Conservation (phyloP, 2,113 vertebrate genomes). For the Scopus umbretta region DNA sequence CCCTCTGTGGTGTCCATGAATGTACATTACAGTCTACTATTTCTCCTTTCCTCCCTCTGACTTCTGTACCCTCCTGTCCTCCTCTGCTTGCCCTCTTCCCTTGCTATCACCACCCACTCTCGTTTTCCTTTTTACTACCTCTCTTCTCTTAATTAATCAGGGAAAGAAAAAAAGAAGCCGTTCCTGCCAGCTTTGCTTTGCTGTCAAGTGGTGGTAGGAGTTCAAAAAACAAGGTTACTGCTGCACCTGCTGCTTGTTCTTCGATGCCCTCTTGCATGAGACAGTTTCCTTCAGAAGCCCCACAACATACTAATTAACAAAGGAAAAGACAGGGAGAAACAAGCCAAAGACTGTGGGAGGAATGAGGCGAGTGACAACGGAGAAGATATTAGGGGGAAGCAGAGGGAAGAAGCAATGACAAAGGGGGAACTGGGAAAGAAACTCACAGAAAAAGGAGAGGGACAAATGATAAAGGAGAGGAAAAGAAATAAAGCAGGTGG, state of each 20-base stretch:
- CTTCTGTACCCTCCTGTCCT: background rate
- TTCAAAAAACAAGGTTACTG: constrained; percentile 9
- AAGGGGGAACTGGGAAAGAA: background rate
- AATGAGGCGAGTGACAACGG: background rate
- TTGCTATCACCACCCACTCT: background rate
- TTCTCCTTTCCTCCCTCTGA: background rate
- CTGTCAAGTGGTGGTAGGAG: background rate
- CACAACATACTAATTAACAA: background rate
- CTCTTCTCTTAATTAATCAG: background rate
- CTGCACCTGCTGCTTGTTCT: constrained; percentile 18
- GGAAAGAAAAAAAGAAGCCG: background rate
- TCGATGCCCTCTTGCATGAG: background rate
- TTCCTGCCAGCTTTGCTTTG: background rate
- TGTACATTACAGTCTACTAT: background rate
- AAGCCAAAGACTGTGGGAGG: background rate
- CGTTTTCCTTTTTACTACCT: background rate
- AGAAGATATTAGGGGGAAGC: background rate
- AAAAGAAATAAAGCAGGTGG: background rate
- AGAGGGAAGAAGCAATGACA: background rate
- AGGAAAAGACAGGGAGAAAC: constrained; percentile 8
- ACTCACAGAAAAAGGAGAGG: background rate
- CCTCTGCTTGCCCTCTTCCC: background rate
- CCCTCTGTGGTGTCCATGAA: background rate
- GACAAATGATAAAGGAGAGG: background rate
- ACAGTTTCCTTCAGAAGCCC: background rate